These are phyloP conservation scores for Taurulus bubalis DNA, from an alignment of 2,113 vertebrate species.

Conservation along the genomic window DNA sequence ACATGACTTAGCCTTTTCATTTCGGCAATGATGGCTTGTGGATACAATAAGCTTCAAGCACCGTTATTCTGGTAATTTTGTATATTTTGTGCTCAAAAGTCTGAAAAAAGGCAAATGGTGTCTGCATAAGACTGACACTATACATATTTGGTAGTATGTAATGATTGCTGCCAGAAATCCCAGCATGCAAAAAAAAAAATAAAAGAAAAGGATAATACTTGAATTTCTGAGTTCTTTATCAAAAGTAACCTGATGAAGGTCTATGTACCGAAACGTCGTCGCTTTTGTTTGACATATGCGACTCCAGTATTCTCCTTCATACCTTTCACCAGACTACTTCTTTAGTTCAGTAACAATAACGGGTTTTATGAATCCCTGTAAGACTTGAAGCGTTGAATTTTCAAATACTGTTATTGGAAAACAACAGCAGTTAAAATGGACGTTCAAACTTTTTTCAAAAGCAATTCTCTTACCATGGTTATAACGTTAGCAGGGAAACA, in stretches of 20 bases:
- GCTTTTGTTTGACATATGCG: background rate
- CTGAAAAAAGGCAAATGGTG: background rate
- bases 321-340: background rate
- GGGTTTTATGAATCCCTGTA: background rate
- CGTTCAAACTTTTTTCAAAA: background rate
- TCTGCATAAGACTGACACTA: conserved; percentile 1
- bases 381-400: background rate
- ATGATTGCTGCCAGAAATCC: background rate
- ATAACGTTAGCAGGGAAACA: background rate
- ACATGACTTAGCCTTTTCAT: background rate
- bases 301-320: background rate
- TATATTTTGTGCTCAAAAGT: background rate
- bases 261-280: background rate
- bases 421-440: background rate
- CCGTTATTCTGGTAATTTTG: background rate
- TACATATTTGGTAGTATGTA: background rate
- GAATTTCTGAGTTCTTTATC: background rate
- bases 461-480: background rate
- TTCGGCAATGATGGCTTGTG: background rate
- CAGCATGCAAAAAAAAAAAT: background rate
- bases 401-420: background rate
- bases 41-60: background rate
- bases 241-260: background rate
- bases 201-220: background rate
- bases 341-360: background rate